A percentile compares a stretch with the other conserved stretches of the same genome.
Evolutionary conservation across 1,140 invertebrate species (phyloP).

Genomic region (Probaryconus sp.): DNA sequence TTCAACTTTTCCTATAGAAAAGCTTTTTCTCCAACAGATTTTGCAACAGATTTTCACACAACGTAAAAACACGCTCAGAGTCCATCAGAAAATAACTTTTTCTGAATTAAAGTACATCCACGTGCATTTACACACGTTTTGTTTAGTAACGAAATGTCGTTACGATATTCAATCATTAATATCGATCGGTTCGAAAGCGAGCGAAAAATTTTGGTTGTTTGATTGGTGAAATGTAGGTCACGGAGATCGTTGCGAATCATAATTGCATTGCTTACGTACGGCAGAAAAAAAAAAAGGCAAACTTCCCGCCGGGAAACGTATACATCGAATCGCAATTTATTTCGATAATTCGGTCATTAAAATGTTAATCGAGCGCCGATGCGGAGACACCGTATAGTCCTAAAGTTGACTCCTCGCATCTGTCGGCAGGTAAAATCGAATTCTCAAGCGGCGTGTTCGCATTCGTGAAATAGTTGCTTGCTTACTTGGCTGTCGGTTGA

Average conservation of each 20-base stretch:
- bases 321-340: slow-evolving; percentile 61
- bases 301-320: slow-evolving; percentile 50
- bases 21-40: too few species aligned
- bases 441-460: slow-evolving; percentile 62
- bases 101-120: too few species aligned
- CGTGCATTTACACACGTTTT: too few species aligned
- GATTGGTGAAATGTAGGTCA: slow-evolving; percentile 46
- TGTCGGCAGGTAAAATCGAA: slow-evolving; percentile 63
- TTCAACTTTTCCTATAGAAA: slow-evolving; percentile 8
- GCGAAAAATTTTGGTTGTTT: slow-evolving; percentile 32
- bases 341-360: slow-evolving; percentile 71
- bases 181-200: slow-evolving; percentile 29
- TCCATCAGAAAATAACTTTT: too few species aligned
- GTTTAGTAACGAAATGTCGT: not conserved
- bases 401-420: slow-evolving; percentile 56
- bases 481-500: slow-evolving; percentile 37
- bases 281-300: slow-evolving; percentile 38
- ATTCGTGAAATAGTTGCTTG: slow-evolving; percentile 69
- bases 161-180: slow-evolving; percentile 7
- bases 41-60: too few species aligned
- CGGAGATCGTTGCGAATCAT: slow-evolving; percentile 40
- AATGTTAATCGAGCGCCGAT: slow-evolving; percentile 66
- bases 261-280: slow-evolving; percentile 17
- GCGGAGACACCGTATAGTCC: slow-evolving; percentile 18
- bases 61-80: too few species aligned